Evolutionary conservation across 2,113 vertebrate genomes (phyloP).

Genomic region (Macaca nemestrina): DNA sequence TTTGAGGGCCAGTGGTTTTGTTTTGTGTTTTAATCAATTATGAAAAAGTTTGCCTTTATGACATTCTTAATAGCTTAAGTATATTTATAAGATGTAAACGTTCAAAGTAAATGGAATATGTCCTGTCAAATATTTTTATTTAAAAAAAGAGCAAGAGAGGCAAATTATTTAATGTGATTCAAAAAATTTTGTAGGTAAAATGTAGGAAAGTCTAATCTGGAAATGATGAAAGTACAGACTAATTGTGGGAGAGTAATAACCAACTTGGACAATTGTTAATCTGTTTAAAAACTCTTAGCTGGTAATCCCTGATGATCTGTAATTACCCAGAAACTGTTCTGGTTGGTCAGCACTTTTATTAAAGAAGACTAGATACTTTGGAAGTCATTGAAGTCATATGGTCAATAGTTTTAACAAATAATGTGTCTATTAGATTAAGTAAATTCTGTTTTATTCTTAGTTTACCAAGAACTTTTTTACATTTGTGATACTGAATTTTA

Average conservation of each 20-base stretch:
- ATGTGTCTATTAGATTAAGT: neutral
- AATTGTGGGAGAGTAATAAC: slow-evolving; percentile 77
- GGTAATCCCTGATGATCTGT: slow-evolving; percentile 74
- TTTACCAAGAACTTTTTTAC: neutral
- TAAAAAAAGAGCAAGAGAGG: slow-evolving; percentile 24
- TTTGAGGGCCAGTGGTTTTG: neutral
- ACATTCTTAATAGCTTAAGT: slow-evolving; percentile 72
- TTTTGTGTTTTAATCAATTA: slow-evolving; percentile 75
- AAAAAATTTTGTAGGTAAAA: slow-evolving; percentile 74
- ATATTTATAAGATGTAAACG: slow-evolving; percentile 62
- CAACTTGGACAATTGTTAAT: slow-evolving; percentile 72
- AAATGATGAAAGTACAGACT: slow-evolving; percentile 77
- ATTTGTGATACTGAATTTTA: neutral
- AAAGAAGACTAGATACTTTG: slow-evolving; percentile 63
- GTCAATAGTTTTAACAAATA: slow-evolving; percentile 63
- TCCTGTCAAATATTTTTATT: slow-evolving; percentile 77
- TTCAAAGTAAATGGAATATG: slow-evolving; percentile 77
- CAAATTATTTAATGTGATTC: slow-evolving; percentile 78
- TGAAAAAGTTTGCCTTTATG: slow-evolving; percentile 79
- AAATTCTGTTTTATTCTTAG: neutral
- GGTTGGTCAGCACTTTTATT: slow-evolving; percentile 73
- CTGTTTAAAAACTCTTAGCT: slow-evolving; percentile 80
- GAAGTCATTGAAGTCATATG: slow-evolving; percentile 50
- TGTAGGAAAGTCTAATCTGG: slow-evolving; percentile 76
- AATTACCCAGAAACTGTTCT: slow-evolving; percentile 73